Base-by-base conservation (phyloP, 2,797 vertebrate genomes). In the Crax fasciolata region DNA sequence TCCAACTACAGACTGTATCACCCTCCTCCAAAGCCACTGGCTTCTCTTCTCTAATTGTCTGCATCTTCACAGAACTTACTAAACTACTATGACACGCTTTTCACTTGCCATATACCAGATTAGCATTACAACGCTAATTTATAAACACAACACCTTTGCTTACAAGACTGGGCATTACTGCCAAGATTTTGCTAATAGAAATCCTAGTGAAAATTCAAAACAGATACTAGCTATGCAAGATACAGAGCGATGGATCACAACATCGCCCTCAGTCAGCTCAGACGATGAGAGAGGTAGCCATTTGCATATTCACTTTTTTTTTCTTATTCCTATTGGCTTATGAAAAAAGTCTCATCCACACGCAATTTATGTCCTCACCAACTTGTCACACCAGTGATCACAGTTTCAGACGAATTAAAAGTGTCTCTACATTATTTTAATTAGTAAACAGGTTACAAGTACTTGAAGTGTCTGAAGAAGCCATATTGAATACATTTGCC, bases 281-380 rank as follows among this genome's bases (percentile, higher is more conserved):
- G 12, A 32, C 2, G 0, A 82, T 44, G 61, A 48, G 28, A 12
- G 23, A 77, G 84, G 16, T 9, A 59, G 8, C 44, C 9, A 46
- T 67, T 83, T 63, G 48, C 65, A 59, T 67, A 77, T 58, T 63
- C 43, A 15, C 14, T 41, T 24, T 17, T 19, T 30, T 18, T 74
- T 30, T 65, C 35, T 35, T 35, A 35, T 39, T 16, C 74, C 19
- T 55, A 20, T 20, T 66, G 28, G 55, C 14, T 94, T 52, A 76
- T 4, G 13, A 84, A 43, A 35, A n/a, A 30, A 78, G n/a, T 58
- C 54, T 80, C 78, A 71, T 49, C 66, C 27, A 0, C 30, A 24
- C 86, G 71, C 67, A 92, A 89, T 89, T 35, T 92, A 93, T 75
- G 85, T 84, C 82, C 63, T 76, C 58, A 84, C 43, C 48, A 79